Base-by-base conservation (phyloP, 2,797 vertebrate species). In the Percopsis omiscomaycus region DNA sequence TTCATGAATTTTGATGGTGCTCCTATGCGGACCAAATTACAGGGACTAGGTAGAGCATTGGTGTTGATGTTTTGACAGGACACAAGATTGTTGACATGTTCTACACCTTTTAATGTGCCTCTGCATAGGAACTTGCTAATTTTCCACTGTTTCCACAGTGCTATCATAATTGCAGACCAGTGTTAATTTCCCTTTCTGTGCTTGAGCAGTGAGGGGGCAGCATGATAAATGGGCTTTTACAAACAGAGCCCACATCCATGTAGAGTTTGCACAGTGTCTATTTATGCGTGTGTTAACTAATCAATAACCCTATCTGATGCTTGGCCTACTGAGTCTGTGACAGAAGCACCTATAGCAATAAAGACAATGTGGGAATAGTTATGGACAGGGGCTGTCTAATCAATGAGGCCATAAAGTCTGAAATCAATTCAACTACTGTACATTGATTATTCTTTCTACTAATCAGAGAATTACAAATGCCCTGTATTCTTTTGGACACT, bases 161-260 rank as follows among this genome's bases (percentile, higher is more conserved):
- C 12, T 64, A 47, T 59, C 27, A 59, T 83, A 77, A 83, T 75
- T 77, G 66, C 53, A 11, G 51, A 49, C 30, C 53, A 28, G 29
- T 46, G 60, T 72, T 63, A 55, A 77, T 73, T 54, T 56, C 44
- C 63, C 50, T 59, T 37, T 16, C 50, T 27, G 44, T 66, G 62
- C 30, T 28, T 55, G 74, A 64, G 37, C 28, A 28, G 46, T 1
- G 55, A 16, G n/a, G 3, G 32, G 42, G 10, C 16, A 10, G 42
- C 59, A 44, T 75, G 79, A 84, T 82, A 32, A 75, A 85, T 77
- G 73, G 59, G 64, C 66, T 71, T 49, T 52, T 61, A 51, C 64
- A 70, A 64, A 68, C 61, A 68, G 59, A 69, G 68, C 61, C 73
- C 49, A 28, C 66, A 60, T 67, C 52, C 61, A 28, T 55, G 71